Evolutionary conservation across 2,888 invertebrate genomes (phyloP).

Genomic region (Malthinus seriepunctatus): DNA sequence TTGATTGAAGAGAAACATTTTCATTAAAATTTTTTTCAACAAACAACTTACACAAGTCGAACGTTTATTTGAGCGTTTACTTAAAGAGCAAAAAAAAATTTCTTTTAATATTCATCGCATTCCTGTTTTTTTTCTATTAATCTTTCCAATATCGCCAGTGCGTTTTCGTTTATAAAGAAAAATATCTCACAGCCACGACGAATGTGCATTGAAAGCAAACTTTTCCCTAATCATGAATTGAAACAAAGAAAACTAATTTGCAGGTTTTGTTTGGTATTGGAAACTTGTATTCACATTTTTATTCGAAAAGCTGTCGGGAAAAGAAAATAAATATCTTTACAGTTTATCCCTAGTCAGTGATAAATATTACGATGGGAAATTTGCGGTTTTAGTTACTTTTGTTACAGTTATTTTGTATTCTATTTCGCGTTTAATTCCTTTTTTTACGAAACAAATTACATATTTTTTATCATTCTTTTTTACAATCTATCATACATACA

Average conservation of each 20-base stretch:
- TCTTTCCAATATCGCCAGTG: conserved; percentile 2
- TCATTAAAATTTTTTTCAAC: too few species aligned
- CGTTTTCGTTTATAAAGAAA: background rate
- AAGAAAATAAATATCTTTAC: conserved; percentile 10
- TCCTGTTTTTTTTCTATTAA: background rate
- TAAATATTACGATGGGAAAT: conserved; percentile 10
- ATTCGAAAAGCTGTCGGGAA: conserved; percentile 1
- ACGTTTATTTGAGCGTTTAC: background rate
- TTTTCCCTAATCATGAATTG: background rate
- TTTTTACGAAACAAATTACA: too few species aligned
- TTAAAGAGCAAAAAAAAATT: conserved; percentile 2
- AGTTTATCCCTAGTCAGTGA: conserved; percentile 5
- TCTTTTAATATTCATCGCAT: background rate
- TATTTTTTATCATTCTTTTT: too few species aligned
- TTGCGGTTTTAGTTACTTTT: conserved; percentile 2
- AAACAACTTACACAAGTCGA: background rate
- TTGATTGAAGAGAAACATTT: too few species aligned
- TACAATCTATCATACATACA: too few species aligned
- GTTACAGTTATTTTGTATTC: background rate
- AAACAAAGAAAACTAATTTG: conserved; percentile 20
- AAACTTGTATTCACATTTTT: conserved; percentile 17
- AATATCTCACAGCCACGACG: conserved; percentile 9
- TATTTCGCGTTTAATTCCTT: too few species aligned
- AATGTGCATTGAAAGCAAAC: conserved; percentile 3
- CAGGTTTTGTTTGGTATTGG: conserved; percentile 13